These are phyloP conservation scores for Dimorphilus gyrociliatus DNA, from an alignment of 2,888 invertebrate genomes.

Conservation along the genomic window DNA sequence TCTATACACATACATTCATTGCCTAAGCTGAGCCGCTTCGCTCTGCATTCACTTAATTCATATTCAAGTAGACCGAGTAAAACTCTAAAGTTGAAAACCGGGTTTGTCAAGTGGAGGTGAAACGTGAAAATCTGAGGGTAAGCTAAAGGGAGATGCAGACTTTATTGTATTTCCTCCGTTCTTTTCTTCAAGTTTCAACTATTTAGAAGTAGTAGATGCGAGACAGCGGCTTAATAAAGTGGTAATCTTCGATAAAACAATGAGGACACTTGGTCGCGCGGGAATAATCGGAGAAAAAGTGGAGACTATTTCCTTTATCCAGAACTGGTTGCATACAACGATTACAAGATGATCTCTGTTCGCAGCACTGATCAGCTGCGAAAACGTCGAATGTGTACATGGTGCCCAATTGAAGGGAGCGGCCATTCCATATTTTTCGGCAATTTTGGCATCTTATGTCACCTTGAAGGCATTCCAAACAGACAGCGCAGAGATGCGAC, in stretches of 20 bases:
- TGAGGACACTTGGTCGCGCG: conserved; percentile 73
- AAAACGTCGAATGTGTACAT: conserved; percentile 98
- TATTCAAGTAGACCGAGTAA: no score
- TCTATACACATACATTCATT: no score
- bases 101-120: no score
- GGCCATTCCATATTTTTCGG: conserved; percentile 48
- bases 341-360: conserved; percentile 81
- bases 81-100: no score
- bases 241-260: conserved; percentile 73
- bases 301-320: conserved; percentile 60
- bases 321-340: conserved; percentile 73
- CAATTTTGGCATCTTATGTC: conserved; percentile 24
- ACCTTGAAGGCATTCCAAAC: conserved; percentile 72
- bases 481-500: conserved; percentile 78
- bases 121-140: no score
- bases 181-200: no score
- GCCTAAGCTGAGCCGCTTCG: no score
- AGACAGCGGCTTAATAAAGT: conserved; percentile 77
- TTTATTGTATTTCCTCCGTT: no score
- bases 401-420: conserved; percentile 78
- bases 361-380: conserved; percentile 88
- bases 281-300: conserved; percentile 77
- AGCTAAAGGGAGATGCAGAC: no score
- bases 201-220: no score
- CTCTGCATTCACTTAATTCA: no score